Evolutionary conservation across 2,888 invertebrate species (phyloP), one percentile per base, ranked within the genome.

Genomic region (Cheilosia impressa): DNA sequence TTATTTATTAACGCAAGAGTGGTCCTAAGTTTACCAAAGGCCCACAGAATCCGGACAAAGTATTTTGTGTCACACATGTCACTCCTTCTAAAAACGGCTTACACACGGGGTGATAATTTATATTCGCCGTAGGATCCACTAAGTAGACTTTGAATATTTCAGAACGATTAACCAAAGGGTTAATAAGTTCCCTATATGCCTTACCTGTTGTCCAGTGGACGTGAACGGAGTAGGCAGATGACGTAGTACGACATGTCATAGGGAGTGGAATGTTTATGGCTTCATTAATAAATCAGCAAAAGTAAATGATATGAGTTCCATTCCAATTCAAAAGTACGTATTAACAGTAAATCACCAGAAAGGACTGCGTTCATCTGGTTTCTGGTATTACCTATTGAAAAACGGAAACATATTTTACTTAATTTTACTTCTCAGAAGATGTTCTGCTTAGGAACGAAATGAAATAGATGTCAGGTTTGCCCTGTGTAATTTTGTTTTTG

Each of bases 1-100:
- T 78, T 71, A 78, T 71, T 78, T 71, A 71, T 71, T 45, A 63
- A 78, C 57, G 52, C 71, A 63, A 71, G 71, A 47, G 27, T 31
- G 50, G 41, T 10, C 63, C 50, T 6, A 41, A 52, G 19, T 52
- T 71, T 52, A 22, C 2, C 13, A 22, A 15, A 24, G 55, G 62
- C 41, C 43, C 31, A 41, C 72, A 62, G n/a, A 52, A 62, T 72
- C 19, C 52, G 27, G 27, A 13, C 24, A 41, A 43, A 41, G 38
- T 65, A 41, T 58, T 41, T 13, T 22, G 55, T 22, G 47, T 27
- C 27, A 41, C 65, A 66, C 57, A 50, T 57, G 41, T 73, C 43
- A 63, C 24, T 17, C 2, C 9, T 19, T 41, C 22, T 31, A 9
- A 6, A 47, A 47, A 24, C 22, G 24, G 19, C 31, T 31, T 13